Evolutionary conservation across 2,113 vertebrate genomes (phyloP).

Genomic region (Blennius ocellaris): DNA sequence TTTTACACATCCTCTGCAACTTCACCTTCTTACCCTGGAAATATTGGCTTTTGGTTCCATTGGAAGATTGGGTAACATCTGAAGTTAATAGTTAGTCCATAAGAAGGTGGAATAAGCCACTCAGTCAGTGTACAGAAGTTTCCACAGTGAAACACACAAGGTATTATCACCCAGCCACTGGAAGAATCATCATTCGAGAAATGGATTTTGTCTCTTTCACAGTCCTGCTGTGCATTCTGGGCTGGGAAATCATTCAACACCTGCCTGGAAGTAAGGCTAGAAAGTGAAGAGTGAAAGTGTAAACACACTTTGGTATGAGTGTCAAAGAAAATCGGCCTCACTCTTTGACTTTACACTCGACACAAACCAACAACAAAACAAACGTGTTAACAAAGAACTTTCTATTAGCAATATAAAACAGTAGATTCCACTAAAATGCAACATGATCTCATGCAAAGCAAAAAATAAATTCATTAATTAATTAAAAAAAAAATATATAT

Average conservation of each 20-base stretch:
- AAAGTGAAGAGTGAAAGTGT: conserved; percentile 29
- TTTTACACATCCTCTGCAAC: conserved; percentile 5
- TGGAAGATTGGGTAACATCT: conserved; percentile 29
- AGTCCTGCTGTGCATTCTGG: conserved; percentile 46
- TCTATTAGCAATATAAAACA: conserved; percentile 5
- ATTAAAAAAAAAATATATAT: too few relatives aligned
- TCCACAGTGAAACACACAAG: conserved; percentile 8
- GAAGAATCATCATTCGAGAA: conserved; percentile 22
- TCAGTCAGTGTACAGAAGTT: conserved; percentile 40
- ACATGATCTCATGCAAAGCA: too few relatives aligned
- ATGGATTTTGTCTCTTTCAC: conserved; percentile 25
- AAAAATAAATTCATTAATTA: too few relatives aligned
- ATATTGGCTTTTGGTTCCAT: conserved; percentile 18
- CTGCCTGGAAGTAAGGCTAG: conserved; percentile 38
- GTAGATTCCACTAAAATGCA: not conserved
- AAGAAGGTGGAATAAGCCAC: conserved; percentile 30
- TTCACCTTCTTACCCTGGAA: not conserved
- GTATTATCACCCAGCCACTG: not conserved
- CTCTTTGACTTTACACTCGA: not conserved
- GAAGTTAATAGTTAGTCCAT: conserved; percentile 48
- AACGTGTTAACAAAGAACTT: too few relatives aligned
- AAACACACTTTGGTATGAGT: conserved; percentile 47
- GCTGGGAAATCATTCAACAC: conserved; percentile 34
- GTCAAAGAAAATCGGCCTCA: conserved; percentile 12
- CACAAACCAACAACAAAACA: too few relatives aligned